These are phyloP conservation scores for Escarpia spicata DNA, from an alignment of 2,888 invertebrate species.

Conservation along the genomic window DNA sequence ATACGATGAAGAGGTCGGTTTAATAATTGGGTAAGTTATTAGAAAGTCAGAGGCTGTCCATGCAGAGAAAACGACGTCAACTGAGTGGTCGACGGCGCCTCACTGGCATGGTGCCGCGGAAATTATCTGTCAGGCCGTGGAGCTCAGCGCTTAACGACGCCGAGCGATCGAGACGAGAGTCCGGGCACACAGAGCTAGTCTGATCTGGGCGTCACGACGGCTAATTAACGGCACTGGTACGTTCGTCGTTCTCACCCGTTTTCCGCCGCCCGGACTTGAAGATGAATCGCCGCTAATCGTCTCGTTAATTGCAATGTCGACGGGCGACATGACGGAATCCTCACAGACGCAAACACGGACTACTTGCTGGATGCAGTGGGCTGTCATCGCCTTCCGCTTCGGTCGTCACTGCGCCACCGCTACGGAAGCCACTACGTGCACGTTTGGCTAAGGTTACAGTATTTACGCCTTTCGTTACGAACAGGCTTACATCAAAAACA, in stretches of 20 bases:
- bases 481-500: not conserved
- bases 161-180: not conserved
- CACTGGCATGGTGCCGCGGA: not conserved
- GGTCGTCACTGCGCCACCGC: not conserved
- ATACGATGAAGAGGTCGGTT: too few relatives aligned
- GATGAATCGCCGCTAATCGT: conserved; percentile 3
- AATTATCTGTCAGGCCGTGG: not conserved
- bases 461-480: not conserved
- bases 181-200: not conserved
- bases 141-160: not conserved
- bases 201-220: not conserved
- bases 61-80: too few relatives aligned
- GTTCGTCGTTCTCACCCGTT: not conserved
- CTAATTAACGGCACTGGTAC: not conserved
- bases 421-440: not conserved
- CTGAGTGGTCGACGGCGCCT: too few relatives aligned
- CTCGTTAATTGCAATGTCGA: not conserved
- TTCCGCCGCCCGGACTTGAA: not conserved
- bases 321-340: not conserved
- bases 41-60: too few relatives aligned
- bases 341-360: not conserved
- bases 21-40: too few relatives aligned
- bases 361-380: not conserved
- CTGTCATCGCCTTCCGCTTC: not conserved
- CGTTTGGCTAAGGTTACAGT: not conserved